Base-by-base conservation (phyloP, 2,888 invertebrate species). In the Punctoribates punctum region DNA sequence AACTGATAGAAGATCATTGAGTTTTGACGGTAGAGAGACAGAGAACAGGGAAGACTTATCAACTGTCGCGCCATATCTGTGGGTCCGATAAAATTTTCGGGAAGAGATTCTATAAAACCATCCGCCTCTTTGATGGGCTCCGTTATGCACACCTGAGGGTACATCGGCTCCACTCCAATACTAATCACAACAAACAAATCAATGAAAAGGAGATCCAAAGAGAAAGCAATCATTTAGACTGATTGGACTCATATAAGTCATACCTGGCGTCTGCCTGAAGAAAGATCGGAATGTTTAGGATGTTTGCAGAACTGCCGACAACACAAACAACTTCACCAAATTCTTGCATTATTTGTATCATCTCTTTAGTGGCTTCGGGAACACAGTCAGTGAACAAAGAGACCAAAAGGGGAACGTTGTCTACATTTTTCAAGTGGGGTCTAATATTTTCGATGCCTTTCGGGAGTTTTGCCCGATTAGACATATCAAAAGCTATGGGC, bases 381-480 rank as follows among this genome's bases (percentile, higher is more conserved):
- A 92, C 94, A 85, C 97, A 98, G 86, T 99, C 98, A 0, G 98
- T 99, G 85, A 98, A 99, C 15, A 99, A 87, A 0, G 96, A 96
- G 23, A 99, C 98, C 75, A 97, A 88, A 42, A 99, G 86, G 5
- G 99, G 98, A 73, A 99, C 98, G 86, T 98, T 98, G 86, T 99
- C 98, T 74, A 98, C 94, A 80, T 91, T 88, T 83, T 94, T 93
- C 80, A 98, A 89, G 84, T 97, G 97, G 0, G 96, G 96, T 0
- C 96, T 89, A 81, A 98, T 96, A 84, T 96, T 95, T 82, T 96
- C 94, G 81, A 98, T 96, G 73, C 98, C 98, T 75, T 95, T 89
- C 0, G 98, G 98, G 67, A 98, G 86, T 84, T 96, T 96, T 0
- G 97, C 94, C 91, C 94, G 88, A 84, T 95, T 95, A 77, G 93